These are phyloP conservation scores for Polymixis lichenea DNA, from an alignment of 2,888 invertebrate species.

Conservation along the genomic window DNA sequence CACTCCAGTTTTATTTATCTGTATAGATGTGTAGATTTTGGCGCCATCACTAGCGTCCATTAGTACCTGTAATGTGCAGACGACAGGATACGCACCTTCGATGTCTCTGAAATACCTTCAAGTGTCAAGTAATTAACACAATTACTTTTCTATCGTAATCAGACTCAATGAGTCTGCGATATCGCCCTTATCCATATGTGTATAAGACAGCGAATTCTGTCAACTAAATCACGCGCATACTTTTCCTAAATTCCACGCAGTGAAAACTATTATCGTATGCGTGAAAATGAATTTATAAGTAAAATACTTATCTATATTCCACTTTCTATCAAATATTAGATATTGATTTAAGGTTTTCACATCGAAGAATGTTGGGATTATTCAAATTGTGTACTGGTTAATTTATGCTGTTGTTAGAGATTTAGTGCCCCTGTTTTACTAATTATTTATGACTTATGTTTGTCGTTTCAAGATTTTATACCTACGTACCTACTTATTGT, in stretches of 20 bases:
- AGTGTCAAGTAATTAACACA: no score
- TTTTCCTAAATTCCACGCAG: conserved; percentile 8
- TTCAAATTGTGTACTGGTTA: conserved; percentile 41
- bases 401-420: conserved; percentile 26
- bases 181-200: not conserved
- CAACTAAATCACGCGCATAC: not conserved
- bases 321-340: conserved; percentile 45
- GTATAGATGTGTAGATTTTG: no score
- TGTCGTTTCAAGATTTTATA: not conserved
- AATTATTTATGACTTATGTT: conserved; percentile 25
- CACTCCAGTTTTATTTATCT: no score
- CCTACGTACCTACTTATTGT: not conserved
- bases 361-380: conserved; percentile 47
- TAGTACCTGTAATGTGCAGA: not conserved
- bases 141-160: no score
- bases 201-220: not conserved
- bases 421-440: conserved; percentile 16
- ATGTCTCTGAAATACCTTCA: not conserved
- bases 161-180: no score
- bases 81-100: not conserved
- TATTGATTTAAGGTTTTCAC: conserved; percentile 40
- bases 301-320: conserved; percentile 3
- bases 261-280: conserved; percentile 1
- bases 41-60: not conserved
- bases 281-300: conserved; percentile 34